Evolutionary conservation across 2,113 vertebrate species (phyloP).

Genomic region (Ameiurus melas): DNA sequence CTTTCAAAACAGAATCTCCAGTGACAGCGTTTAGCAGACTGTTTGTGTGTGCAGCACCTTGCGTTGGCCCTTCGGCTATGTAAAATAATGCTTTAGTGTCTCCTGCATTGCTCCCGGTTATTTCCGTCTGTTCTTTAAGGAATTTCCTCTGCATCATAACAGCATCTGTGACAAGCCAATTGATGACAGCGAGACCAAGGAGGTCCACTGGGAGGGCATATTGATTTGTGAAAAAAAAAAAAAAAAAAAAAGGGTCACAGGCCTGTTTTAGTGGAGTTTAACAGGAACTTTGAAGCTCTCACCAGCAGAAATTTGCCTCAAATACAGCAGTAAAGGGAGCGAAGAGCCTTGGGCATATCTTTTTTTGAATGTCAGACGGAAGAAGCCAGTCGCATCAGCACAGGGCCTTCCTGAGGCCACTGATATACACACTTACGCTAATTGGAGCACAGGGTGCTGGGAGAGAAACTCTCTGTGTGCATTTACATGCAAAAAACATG

Average conservation of each 20-base stretch:
- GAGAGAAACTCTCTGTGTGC: constrained; percentile 66
- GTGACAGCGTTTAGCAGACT: constrained; percentile 73
- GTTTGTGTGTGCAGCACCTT: constrained; percentile 67
- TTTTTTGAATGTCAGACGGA: constrained; percentile 42
- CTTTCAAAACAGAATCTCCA: constrained; percentile 65
- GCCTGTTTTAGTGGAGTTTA: constrained; percentile 66
- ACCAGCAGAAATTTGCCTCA: constrained; percentile 49
- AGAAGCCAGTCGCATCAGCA: constrained; percentile 38
- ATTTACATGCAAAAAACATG: constrained; percentile 70
- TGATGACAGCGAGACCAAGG: constrained; percentile 46
- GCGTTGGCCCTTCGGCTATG: constrained; percentile 71
- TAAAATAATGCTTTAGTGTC: constrained; percentile 75
- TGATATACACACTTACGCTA: constrained; percentile 52
- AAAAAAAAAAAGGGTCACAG: constrained; percentile 62
- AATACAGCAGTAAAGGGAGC: constrained; percentile 23
- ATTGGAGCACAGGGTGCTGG: constrained; percentile 70
- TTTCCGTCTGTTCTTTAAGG: constrained; percentile 68
- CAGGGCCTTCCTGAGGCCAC: constrained; percentile 64
- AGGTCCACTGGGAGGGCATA: constrained; percentile 54
- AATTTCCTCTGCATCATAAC: constrained; percentile 56
- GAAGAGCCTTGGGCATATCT: constrained; percentile 40
- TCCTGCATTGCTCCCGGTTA: constrained; percentile 72
- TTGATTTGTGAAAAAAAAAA: constrained; percentile 71
- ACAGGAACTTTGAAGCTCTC: constrained; percentile 65
- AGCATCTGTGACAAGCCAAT: constrained; percentile 57